Conservation (phyloP, 2,113 vertebrate genomes). For the Trachemys scripta region DNA sequence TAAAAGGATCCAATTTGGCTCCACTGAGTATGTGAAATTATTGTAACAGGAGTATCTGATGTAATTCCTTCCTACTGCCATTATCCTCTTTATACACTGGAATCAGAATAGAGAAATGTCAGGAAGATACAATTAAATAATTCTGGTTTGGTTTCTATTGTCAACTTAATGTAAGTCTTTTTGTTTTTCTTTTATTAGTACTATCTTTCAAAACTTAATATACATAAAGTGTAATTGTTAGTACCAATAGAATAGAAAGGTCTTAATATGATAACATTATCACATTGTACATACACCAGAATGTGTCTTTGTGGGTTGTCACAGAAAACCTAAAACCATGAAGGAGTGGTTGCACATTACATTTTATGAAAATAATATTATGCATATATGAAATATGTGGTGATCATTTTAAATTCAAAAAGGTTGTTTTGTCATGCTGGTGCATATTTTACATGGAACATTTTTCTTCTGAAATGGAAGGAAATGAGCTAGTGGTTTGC, state of each 20-base stretch:
- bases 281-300: not conserved
- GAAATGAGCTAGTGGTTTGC: constrained; percentile 17
- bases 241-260: not conserved
- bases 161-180: not conserved
- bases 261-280: not conserved
- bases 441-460: not conserved
- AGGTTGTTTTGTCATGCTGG: constrained; percentile 11
- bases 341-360: not conserved
- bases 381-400: constrained; percentile 1
- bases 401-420: constrained; percentile 24
- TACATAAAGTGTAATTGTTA: not conserved
- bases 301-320: not conserved
- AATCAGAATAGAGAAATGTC: not conserved
- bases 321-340: not conserved
- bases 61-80: not conserved
- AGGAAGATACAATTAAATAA: not conserved
- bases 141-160: not conserved
- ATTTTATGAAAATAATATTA: not conserved
- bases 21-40: not conserved
- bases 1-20: not conserved
- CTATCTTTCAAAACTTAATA: not conserved
- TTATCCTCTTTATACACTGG: not conserved
- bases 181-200: not conserved
- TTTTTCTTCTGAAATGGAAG: constrained; percentile 46
- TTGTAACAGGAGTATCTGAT: not conserved